Evolutionary conservation across 1,140 invertebrate genomes (phyloP), one percentile per base, ranked within the genome.

Genomic region (Colletes gigas): DNA sequence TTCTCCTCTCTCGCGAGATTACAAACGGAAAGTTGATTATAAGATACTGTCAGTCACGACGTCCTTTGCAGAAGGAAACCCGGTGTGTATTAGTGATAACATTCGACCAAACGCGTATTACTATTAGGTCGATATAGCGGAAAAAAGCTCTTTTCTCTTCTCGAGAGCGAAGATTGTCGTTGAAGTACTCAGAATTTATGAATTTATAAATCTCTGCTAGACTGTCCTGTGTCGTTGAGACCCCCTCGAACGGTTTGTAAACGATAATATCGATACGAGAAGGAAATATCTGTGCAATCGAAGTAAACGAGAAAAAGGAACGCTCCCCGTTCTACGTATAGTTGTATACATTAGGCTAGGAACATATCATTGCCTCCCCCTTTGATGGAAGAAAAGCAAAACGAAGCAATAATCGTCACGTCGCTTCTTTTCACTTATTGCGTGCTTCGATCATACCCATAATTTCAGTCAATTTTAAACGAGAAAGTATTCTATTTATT

Each of bases 291-390:
- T 63, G 17, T 71, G 79, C 63, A 59, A 21, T 74, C 65, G 41
- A 60, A 50, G 62, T 44, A 62, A 67, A 39, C 50, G 19, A 65
- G 72, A 47, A 74, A 55, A 68, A 55, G 71, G 55, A 59, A 73
- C 30, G 44, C 76, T 60, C 57, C 76, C 55, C 65, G 71, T 78
- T 50, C 52, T 57, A n/a, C n/a, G 39, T 65, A 65, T 78, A 84
- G 65, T 81, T 74, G 71, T 72, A 74, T 60, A 30, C 10, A 72
- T 62, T 86, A 86, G 83, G 52, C 30, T 85, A 92, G 89, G 76
- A 88, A 92, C 91, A 92, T 92, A 92, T 92, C 92, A 92, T 92
- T 86, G 89, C 85, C 88, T 91, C 85, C 88, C 89, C 89, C 78
- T 55, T 30, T 30, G 30, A 30, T 30, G 30, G 30, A 30, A 30